Conservation (phyloP, 2,113 vertebrate genomes). For the Otocyon megalotis region DNA sequence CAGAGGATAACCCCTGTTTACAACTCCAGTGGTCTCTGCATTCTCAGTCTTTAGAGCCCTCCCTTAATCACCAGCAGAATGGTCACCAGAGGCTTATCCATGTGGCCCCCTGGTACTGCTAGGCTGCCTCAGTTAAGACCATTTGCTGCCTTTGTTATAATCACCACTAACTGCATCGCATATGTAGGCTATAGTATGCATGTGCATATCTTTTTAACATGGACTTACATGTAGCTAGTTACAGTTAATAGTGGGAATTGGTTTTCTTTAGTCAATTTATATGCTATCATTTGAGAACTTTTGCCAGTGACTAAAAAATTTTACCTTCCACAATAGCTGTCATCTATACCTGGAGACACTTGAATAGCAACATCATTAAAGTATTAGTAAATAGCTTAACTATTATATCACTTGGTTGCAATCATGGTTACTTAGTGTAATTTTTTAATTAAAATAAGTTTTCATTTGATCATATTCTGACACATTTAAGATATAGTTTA, state of each 20-base stretch:
- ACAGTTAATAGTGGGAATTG: neutral
- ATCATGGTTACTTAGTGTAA: neutral
- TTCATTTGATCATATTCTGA: constrained; percentile 33
- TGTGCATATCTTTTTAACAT: neutral
- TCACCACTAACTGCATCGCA: neutral
- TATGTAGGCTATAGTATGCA: neutral
- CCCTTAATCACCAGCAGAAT: neutral
- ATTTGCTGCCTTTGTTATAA: neutral
- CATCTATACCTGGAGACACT: neutral
- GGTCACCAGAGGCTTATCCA: neutral
- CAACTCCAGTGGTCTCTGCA: neutral
- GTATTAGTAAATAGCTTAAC: neutral
- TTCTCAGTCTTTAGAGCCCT: neutral
- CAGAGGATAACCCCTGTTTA: neutral
- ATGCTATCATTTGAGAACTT: neutral
- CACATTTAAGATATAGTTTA: neutral
- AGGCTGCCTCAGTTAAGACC: neutral
- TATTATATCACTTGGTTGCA: neutral
- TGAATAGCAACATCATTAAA: neutral
- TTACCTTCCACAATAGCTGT: neutral
- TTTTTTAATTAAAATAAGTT: constrained; percentile 59
- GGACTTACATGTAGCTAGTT: neutral
- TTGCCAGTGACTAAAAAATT: neutral
- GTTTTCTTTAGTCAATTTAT: neutral
- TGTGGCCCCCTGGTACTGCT: neutral